Evolutionary conservation across 2,113 vertebrate species (phyloP).

Genomic region (Sardina pilchardus): DNA sequence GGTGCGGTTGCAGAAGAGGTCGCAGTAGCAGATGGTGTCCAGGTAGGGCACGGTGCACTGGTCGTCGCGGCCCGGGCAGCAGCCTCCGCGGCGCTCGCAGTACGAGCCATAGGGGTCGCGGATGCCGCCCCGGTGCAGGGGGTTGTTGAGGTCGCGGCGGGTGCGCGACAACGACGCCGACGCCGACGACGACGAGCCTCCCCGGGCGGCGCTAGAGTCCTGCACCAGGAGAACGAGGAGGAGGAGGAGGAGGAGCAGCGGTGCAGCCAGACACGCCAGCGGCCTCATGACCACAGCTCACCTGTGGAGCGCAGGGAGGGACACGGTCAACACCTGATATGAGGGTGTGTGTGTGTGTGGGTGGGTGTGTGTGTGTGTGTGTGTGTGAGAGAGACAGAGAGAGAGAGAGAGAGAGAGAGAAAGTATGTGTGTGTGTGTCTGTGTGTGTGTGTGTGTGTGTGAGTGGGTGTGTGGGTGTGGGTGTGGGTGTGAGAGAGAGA

Average conservation of each 20-base stretch:
- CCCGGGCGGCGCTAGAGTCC: constrained; percentile 47
- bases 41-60: constrained; percentile 88
- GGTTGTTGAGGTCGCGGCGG: constrained; percentile 73
- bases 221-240: constrained; percentile 65
- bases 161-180: too few relatives aligned
- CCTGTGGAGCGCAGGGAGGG: neutral
- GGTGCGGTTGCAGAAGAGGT: constrained; percentile 97
- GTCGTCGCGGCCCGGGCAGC: constrained; percentile 85
- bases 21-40: constrained; percentile 95
- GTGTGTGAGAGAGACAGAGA: neutral
- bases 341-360: neutral
- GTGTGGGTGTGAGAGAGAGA: neutral
- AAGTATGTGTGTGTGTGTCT: neutral
- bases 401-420: too few relatives aligned
- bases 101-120: constrained; percentile 85
- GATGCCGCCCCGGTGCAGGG: constrained; percentile 83
- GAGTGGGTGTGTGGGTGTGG: neutral
- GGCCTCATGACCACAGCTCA: constrained; percentile 58
- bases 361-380: neutral
- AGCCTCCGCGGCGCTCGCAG: constrained; percentile 81
- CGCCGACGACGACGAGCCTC: too few relatives aligned
- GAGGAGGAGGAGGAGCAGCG: constrained; percentile 37
- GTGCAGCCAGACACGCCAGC: constrained; percentile 43
- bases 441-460: too few relatives aligned
- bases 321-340: neutral